A percentile compares a stretch with the other conserved stretches of the same genome.
Evolutionary conservation across 2,888 invertebrate genomes (phyloP).

Genomic region (Nephrotoma guestfalica): DNA sequence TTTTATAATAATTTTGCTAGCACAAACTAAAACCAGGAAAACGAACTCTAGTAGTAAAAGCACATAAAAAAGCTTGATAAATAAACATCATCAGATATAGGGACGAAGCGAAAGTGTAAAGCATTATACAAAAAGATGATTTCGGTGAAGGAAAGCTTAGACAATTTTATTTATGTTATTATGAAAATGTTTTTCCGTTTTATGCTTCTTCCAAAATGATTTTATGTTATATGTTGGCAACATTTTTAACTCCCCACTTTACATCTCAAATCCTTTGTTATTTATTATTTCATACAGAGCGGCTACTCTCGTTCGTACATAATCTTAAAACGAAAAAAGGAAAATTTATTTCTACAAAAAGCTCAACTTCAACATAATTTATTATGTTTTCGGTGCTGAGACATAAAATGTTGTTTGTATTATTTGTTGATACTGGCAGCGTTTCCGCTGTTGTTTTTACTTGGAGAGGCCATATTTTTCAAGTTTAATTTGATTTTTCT

Average conservation of each 20-base stretch:
- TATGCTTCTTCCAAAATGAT: background rate
- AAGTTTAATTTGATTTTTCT: background rate
- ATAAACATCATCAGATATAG: background rate
- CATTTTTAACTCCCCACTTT: background rate
- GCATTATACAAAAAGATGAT: background rate
- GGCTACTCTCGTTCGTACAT: background rate
- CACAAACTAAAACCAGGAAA: background rate
- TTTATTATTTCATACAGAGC: background rate
- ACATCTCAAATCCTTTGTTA: background rate
- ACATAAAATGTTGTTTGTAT: background rate
- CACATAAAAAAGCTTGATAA: background rate
- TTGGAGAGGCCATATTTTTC: background rate
- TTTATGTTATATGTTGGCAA: background rate
- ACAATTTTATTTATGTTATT: background rate
- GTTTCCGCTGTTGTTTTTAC: background rate
- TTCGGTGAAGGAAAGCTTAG: background rate
- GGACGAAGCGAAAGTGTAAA: background rate
- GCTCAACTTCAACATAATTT: background rate
- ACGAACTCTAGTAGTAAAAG: background rate
- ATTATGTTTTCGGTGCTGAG: background rate
- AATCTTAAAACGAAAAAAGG: background rate
- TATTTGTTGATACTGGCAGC: background rate
- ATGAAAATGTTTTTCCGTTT: background rate
- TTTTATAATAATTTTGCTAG: background rate
- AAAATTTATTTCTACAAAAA: background rate